Base-by-base conservation (phyloP, 2,797 vertebrate genomes). In the Tauraco hartlaubi region DNA sequence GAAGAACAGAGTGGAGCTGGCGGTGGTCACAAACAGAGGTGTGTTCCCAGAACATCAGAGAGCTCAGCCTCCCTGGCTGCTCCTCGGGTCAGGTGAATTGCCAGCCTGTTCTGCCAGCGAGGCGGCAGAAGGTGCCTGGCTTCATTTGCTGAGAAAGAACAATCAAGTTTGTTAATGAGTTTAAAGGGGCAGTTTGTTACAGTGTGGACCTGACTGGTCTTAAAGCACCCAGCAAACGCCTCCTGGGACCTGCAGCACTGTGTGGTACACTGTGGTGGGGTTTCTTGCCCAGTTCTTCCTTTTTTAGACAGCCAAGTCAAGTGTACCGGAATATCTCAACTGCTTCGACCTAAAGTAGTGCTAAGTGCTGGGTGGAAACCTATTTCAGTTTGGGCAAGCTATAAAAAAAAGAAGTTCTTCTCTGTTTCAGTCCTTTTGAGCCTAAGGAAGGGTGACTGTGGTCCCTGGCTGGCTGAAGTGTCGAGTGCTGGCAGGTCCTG, bases 341-440 rank as follows among this genome's bases (percentile, higher is more conserved):
- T 91, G 28, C 51, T 69, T 46, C 58, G 41, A 41, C 58, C 43
- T 44, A 72, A 96, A 94, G 84, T 52, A 55, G 28, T 63, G 78
- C 78, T 92, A 96, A 96, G 82, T 96, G 73, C 43, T 83, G 91
- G 91, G 96, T 97, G 96, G 94, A 86, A 95, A 94, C 82, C 69
- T 55, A 22, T 86, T 91, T 85, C 28, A 48, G 17, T 78, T 41
- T 84, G 66, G 76, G 35, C 56, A 58, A 75, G 75, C 75, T 92
- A 44, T 94, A 55, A 85, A 95, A 95, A 80, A 76, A 56, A 46
- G 28, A 88, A 69, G 51, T 88, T 95, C 39, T 62, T 81, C n/a
- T 33, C 52, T 74, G 26, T 94, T 88, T 83, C 25, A 49, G 95
- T 8, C 9, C 48, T 46, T 69, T 77, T 90, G 15, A 77, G 78